Percentiles rank a stretch among this genome's conserved stretches.
phyloP scores from a whole-genome alignment of 2,113 vertebrate genomes.

The Oreochromis spilurus region DNA sequence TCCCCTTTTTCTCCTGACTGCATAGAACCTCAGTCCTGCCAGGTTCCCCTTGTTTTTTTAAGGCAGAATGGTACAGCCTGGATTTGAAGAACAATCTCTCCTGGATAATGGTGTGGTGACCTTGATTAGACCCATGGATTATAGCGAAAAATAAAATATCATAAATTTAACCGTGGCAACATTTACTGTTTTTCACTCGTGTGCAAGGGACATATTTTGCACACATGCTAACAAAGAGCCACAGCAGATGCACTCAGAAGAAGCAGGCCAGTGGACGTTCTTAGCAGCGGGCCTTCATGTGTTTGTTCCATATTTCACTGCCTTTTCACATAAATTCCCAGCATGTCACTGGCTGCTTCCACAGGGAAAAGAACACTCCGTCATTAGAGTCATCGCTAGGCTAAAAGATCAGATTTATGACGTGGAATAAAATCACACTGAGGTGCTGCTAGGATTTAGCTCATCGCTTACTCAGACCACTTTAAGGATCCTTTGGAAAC shows the following conservation, averaged over 20 bases:
- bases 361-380: neutral
- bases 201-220: neutral
- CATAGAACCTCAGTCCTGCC: neutral
- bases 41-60: neutral
- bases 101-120: neutral
- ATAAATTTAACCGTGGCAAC: neutral
- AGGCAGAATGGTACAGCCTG: neutral
- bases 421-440: slow-evolving; percentile 47
- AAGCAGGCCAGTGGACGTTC: neutral
- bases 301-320: slow-evolving; percentile 12
- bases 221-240: neutral
- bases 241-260: neutral
- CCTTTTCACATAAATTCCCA: slow-evolving; percentile 37
- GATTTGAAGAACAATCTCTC: neutral
- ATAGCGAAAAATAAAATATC: neutral
- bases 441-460: slow-evolving; percentile 26
- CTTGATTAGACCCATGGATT: neutral
- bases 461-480: slow-evolving; percentile 23
- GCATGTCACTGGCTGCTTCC: slow-evolving; percentile 22
- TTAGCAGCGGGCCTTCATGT: neutral
- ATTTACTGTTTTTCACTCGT: neutral
- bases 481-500: slow-evolving; percentile 36
- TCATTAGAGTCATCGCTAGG: slow-evolving; percentile 32
- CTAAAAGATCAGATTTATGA: slow-evolving; percentile 56
- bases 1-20: neutral